Base-by-base conservation (phyloP, 2,113 vertebrate genomes). In the Notiomystis cincta region DNA sequence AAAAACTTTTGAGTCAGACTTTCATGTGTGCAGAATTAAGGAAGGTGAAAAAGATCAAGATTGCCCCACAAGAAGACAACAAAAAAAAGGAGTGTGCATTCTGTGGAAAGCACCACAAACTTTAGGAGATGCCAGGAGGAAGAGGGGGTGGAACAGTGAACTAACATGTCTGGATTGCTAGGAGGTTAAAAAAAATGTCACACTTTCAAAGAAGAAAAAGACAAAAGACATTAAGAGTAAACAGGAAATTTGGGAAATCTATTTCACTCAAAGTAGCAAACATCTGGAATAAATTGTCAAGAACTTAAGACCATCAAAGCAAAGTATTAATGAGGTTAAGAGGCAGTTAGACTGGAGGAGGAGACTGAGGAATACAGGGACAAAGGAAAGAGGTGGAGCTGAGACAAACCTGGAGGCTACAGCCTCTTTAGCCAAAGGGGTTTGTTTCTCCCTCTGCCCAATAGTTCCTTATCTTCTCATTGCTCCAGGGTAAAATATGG, bases 261-360 rank as follows among this genome's bases (percentile, higher is more conserved):
- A 89, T 93, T 97, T 95, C 88, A 71, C 92, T 94, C 90, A 42
- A 93, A 96, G 96, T 93, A 96, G 86, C 72, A 95, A 95, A 84
- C 96, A 97, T 97, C 96, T 97, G 96, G 96, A 96, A 94, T 90
- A 89, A 90, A 96, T 97, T 93, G 82, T 89, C 90, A 93, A 87
- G 92, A 94, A 81, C 45, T 96, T 90, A 95, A 96, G 88, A 89
- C 44, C 96, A 97, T 96, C 95, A 96, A 97, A 96, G 96, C 47
- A 31, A 87, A 90, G 48, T 69, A 96, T 95, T 96, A 96, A 96
- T 76, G 91, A 96, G 83, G 93, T 92, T 95, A 96, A 93, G 91
- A 96, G 82, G 90, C 96, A 96, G 95, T 89, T 53, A 83, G 88
- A 82, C 90, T 92, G 80, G 83, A 89, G 86, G 85, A 95, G 85